Evolutionary conservation across 37 sponge, comb jelly and placozoan species (phyloP), one percentile per base, ranked within the genome.

Genomic region (Agelas oroides): DNA sequence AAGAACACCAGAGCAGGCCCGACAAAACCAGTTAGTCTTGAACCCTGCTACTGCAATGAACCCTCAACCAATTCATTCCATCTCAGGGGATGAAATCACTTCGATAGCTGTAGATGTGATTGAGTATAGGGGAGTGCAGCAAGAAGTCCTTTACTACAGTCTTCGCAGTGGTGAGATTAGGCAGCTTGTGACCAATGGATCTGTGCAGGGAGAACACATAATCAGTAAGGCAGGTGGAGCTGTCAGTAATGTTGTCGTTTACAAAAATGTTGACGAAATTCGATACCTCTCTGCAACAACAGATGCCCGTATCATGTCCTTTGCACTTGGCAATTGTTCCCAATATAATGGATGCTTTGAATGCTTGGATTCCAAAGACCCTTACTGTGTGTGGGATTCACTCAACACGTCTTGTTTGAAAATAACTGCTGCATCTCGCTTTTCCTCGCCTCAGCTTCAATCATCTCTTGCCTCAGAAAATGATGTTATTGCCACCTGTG

Each of bases 361-460:
- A 56, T 91, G 91, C 59, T 36, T 86, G 39, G 83, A 82, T 32
- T 89, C 90, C 52, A 55, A 30, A 33, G 91, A 91, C 53, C 68
- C 77, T 33, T 91, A 91, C 86, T 91, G 91, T 59, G 82, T 24
- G 2, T 91, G 91, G 91, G 34, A 52, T 56, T 89, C 8, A 33
- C 59, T 21, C 30, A 52, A n/a, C n/a, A n/a, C n/a, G n/a, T n/a
- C n/a, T n/a, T n/a, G n/a, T n/a, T n/a, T n/a, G n/a, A n/a, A n/a
- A n/a, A n/a, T n/a, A n/a, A n/a, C n/a, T n/a, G n/a, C n/a, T n/a
- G n/a, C 5, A 54, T 18, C 36, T 17, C 37, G 37, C 0, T 32
- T 24, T 8, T 36, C 65, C 0, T 0, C 55, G 13, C 13, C 59
- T 6, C 52, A 65, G 31, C 82, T 23, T 56, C 68, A 73, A 27